Percentiles rank a stretch among this genome's conserved stretches.
These are phyloP conservation scores for Sialia sialis DNA, from an alignment of 2,113 vertebrate species.

Conservation along the genomic window DNA sequence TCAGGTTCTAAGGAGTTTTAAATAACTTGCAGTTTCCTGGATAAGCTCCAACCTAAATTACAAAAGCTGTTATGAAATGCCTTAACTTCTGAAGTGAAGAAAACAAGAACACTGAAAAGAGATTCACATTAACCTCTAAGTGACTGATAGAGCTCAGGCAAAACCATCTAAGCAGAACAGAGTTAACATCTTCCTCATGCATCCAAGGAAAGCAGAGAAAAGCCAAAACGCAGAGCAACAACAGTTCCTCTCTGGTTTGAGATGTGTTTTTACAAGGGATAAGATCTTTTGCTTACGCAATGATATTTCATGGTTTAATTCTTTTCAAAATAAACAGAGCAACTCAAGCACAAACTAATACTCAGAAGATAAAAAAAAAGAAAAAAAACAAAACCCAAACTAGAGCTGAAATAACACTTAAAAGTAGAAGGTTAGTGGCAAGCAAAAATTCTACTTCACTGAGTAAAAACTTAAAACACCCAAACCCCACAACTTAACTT, in stretches of 20 bases:
- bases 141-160: not conserved
- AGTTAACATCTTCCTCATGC: not conserved
- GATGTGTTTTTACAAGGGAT: not conserved
- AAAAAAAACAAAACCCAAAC: too few relatives aligned
- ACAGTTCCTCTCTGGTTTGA: not conserved
- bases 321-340: not conserved
- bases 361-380: not conserved
- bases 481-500: not conserved
- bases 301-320: not conserved
- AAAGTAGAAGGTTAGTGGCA: not conserved
- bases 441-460: not conserved
- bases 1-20: not conserved
- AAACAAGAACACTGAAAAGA: not conserved
- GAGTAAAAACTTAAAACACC: not conserved
- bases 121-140: not conserved
- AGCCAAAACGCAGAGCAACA: not conserved
- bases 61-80: not conserved
- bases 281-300: not conserved
- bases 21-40: not conserved
- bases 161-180: rapidly evolving
- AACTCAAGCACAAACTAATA: not conserved
- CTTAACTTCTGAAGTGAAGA: not conserved
- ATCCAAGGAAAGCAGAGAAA: not conserved
- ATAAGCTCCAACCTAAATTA: not conserved
- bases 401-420: not conserved